phyloP scores from a whole-genome alignment of 2,797 vertebrate species.

The Diplodus sargus region DNA sequence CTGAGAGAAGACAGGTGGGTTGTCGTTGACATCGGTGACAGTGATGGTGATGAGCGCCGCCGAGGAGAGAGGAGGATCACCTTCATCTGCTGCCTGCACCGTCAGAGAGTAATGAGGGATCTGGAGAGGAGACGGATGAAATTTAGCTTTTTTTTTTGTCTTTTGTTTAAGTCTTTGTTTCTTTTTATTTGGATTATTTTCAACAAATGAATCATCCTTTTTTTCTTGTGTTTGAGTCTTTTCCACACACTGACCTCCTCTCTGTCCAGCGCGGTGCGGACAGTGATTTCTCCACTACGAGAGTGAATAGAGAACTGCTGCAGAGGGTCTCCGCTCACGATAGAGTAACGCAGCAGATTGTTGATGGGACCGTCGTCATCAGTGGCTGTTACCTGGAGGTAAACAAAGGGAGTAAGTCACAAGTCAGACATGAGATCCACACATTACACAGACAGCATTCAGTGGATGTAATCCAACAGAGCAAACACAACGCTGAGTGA shows the following conservation, averaged over 20 bases:
- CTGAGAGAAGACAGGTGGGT: constrained; percentile 93
- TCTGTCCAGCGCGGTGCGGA: constrained; percentile 90
- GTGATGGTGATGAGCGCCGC: constrained; percentile 86
- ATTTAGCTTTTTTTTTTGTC: no score
- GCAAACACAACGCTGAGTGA: neutral
- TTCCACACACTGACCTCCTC: constrained; percentile 89
- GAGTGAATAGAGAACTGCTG: constrained; percentile 92
- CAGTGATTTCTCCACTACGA: constrained; percentile 88
- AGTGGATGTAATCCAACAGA: neutral
- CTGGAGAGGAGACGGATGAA: constrained; percentile 73
- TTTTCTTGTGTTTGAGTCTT: neutral
- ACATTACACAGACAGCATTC: neutral
- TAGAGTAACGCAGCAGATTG: constrained; percentile 90
- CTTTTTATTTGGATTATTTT: neutral
- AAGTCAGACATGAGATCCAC: no score
- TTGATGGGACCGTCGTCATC: constrained; percentile 92
- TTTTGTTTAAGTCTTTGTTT: neutral
- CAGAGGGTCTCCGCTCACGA: constrained; percentile 89
- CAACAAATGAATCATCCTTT: neutral
- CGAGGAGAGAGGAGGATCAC: constrained; percentile 87
- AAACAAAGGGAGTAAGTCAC: neutral
- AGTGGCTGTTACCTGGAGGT: constrained; percentile 88
- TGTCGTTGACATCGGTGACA: constrained; percentile 94
- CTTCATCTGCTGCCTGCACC: constrained; percentile 91
- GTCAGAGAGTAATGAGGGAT: constrained; percentile 91